Conservation (phyloP, 2,797 vertebrate species). For the Enteromius treurensis region DNA sequence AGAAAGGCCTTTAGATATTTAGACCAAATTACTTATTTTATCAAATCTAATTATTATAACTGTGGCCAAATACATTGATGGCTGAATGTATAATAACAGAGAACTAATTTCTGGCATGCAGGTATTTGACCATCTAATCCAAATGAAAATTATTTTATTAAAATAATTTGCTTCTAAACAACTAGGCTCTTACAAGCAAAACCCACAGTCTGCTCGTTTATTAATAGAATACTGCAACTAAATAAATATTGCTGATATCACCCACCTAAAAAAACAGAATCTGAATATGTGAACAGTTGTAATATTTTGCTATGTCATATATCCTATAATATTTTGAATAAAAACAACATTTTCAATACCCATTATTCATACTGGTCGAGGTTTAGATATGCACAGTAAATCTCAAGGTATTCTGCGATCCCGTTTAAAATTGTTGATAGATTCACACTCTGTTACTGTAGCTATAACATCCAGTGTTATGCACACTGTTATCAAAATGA, state of each 20-base stretch:
- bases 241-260: neutral
- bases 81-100: neutral
- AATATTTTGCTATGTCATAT: neutral
- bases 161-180: neutral
- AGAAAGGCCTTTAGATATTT: neutral
- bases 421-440: neutral
- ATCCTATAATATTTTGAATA: neutral
- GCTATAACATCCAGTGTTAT: neutral
- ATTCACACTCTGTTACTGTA: neutral
- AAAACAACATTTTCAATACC: neutral
- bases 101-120: slow-evolving; percentile 44
- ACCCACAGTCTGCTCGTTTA: neutral
- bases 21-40: neutral
- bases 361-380: neutral
- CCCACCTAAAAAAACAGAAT: neutral
- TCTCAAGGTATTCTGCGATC: slow-evolving; percentile 5
- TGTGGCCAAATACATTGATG: neutral
- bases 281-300: neutral
- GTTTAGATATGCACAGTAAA: neutral
- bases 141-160: neutral
- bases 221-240: neutral
- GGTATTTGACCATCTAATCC: neutral
- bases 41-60: neutral
- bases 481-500: neutral
- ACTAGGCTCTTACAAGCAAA: neutral